Percentiles rank a stretch among this genome's conserved stretches.
phyloP scores from a whole-genome alignment of 2,888 invertebrate genomes.

The Patella depressa region DNA sequence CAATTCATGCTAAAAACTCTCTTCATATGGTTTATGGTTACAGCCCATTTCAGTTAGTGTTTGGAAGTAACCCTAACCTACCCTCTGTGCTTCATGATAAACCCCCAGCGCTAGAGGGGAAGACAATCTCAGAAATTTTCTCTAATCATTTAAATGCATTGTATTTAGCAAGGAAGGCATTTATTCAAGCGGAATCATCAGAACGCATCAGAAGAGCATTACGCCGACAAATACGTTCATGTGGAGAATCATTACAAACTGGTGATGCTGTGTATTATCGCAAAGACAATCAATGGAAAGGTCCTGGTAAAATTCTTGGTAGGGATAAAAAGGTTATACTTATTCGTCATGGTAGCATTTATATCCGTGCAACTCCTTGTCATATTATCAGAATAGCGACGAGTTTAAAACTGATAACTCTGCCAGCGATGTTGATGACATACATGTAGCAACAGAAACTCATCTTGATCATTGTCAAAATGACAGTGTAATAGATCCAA shows the following conservation, averaged over 20 bases:
- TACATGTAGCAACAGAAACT: too few relatives aligned
- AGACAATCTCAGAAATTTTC: constrained; percentile 25
- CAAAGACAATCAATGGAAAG: constrained; percentile 26
- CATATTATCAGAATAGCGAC: too few relatives aligned
- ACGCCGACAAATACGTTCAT: constrained; percentile 21
- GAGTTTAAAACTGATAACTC: too few relatives aligned
- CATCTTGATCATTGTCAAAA: too few relatives aligned
- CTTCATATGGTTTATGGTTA: constrained; percentile 21
- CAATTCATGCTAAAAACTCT: constrained; percentile 17
- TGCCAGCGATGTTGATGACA: too few relatives aligned
- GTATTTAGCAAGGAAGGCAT: too few relatives aligned
- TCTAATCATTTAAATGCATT: constrained; percentile 26
- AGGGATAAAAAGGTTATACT: constrained; percentile 36
- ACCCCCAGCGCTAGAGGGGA: constrained; percentile 21
- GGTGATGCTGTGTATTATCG: constrained; percentile 30
- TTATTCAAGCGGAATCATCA: constrained; percentile 13
- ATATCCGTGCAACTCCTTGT: too few relatives aligned
- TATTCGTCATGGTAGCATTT: constrained; percentile 29
- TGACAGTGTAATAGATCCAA: too few relatives aligned
- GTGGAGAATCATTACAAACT: constrained; percentile 20
- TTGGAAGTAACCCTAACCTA: constrained; percentile 26
- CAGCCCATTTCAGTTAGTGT: constrained; percentile 26
- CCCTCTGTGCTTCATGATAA: constrained; percentile 23
- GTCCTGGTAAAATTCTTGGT: constrained; percentile 40
- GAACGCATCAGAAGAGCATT: constrained; percentile 29